A percentile compares a stretch with the other conserved stretches of the same genome.
Conservation (phyloP, 1,140 invertebrate species). For the Lepidurus apus region DNA sequence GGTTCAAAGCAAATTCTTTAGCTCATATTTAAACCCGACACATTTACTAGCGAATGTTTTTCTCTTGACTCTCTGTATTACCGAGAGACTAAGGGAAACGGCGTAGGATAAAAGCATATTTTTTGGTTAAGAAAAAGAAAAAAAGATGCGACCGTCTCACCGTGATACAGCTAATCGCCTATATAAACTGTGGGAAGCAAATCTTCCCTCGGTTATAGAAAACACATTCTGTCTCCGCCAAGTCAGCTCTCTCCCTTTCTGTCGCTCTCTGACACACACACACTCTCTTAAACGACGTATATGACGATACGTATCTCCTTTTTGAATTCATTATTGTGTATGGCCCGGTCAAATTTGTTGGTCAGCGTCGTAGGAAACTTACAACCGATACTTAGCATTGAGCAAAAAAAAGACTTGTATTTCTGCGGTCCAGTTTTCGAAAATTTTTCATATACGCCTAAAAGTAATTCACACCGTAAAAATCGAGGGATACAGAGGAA, state of each 20-base stretch:
- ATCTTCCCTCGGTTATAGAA: constrained; percentile 6
- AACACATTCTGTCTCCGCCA: neutral
- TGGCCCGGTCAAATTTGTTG: neutral
- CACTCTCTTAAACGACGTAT: neutral
- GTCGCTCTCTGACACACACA: too few relatives aligned
- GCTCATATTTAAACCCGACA: too few relatives aligned
- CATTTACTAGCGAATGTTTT: too few relatives aligned
- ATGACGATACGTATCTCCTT: constrained; percentile 1
- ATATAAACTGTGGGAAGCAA: neutral
- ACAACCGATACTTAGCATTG: neutral
- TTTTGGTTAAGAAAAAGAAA: neutral
- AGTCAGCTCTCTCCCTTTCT: neutral
- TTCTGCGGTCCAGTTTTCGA: constrained; percentile 12
- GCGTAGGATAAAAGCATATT: neutral
- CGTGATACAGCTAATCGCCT: constrained; percentile 6
- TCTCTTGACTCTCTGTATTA: too few relatives aligned
- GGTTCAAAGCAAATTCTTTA: too few relatives aligned
- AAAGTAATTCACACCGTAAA: neutral
- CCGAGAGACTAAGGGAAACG: too few relatives aligned
- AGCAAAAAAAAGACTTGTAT: neutral
- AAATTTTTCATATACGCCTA: neutral
- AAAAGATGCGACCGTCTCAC: neutral
- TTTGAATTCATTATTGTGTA: neutral
- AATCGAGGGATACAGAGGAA: neutral
- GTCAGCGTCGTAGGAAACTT: neutral